Evolutionary conservation across 2,797 vertebrate genomes (phyloP).

Genomic region (Merluccius polli): DNA sequence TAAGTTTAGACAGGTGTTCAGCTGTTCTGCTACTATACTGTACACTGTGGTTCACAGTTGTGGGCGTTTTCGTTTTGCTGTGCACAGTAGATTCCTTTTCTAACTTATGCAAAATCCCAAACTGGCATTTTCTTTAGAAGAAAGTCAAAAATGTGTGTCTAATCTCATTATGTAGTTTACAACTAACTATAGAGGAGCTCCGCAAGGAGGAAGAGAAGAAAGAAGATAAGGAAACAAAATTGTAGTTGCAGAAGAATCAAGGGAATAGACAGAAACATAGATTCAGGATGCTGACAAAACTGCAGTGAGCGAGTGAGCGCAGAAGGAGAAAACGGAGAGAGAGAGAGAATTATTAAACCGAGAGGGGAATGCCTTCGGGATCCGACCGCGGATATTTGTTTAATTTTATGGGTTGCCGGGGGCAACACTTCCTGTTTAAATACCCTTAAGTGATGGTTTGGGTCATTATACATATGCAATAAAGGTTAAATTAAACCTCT

Average conservation of each 20-base stretch:
- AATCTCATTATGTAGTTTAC: constrained; percentile 10
- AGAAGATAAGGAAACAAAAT: not conserved
- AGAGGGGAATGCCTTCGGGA: constrained; percentile 32
- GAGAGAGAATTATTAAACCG: constrained; percentile 34
- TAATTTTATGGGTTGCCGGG: constrained; percentile 34
- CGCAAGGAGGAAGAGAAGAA: constrained; percentile 13
- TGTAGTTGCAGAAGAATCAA: not conserved
- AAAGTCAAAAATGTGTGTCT: not conserved
- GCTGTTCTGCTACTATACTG: not conserved
- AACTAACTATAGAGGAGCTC: constrained; percentile 27
- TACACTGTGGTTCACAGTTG: not conserved
- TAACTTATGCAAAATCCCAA: constrained; percentile 16
- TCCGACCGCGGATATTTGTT: constrained; percentile 47
- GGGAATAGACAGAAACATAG: not conserved
- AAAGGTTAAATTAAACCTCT: constrained; percentile 22
- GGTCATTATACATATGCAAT: constrained; percentile 36
- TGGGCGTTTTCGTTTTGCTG: not conserved
- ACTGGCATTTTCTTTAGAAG: constrained; percentile 12
- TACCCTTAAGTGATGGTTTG: constrained; percentile 48
- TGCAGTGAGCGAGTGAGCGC: constrained; percentile 5
- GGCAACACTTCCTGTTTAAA: constrained; percentile 50
- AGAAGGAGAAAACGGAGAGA: constrained; percentile 10
- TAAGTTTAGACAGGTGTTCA: not conserved
- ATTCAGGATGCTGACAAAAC: not conserved
- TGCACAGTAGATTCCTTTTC: not conserved